These are phyloP conservation scores for Aldrovandia affinis DNA, from an alignment of 2,797 vertebrate species.

Conservation along the genomic window DNA sequence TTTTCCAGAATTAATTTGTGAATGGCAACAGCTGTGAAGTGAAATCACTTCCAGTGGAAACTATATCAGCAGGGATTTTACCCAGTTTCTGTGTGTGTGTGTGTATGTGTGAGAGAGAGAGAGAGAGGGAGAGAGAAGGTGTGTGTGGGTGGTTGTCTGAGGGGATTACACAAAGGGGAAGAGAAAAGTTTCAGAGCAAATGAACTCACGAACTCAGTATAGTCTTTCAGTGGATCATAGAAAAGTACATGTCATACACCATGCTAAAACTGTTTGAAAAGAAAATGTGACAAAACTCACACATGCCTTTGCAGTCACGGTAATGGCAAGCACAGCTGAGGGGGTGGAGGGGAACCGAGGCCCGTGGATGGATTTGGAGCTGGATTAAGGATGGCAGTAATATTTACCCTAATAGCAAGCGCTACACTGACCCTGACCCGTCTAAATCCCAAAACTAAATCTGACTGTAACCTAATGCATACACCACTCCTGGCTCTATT, in stretches of 20 bases:
- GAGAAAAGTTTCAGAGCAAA: background rate
- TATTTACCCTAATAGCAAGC: background rate
- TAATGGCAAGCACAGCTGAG: background rate
- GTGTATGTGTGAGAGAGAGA: background rate
- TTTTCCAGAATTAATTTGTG: too few relatives aligned
- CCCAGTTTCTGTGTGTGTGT: background rate
- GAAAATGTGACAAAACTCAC: background rate
- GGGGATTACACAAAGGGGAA: background rate
- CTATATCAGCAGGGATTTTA: too few relatives aligned
- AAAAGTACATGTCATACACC: background rate
- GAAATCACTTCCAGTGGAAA: too few relatives aligned
- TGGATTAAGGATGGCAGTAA: slow-evolving; percentile 17
- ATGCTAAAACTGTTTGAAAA: background rate
- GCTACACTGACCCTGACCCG: background rate
- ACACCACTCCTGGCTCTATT: slow-evolving; percentile 10
- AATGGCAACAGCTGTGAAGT: too few relatives aligned
- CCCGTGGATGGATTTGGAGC: background rate
- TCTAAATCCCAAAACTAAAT: background rate
- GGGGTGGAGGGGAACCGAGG: slow-evolving; percentile 10
- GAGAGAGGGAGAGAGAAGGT: background rate
- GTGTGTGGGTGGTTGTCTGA: background rate
- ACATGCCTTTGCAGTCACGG: background rate
- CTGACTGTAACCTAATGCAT: slow-evolving; percentile 10
- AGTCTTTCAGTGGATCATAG: background rate
- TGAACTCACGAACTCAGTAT: background rate